phyloP scores from a whole-genome alignment of 2,888 invertebrate species.

The Zaprionus obscuricornis region DNA sequence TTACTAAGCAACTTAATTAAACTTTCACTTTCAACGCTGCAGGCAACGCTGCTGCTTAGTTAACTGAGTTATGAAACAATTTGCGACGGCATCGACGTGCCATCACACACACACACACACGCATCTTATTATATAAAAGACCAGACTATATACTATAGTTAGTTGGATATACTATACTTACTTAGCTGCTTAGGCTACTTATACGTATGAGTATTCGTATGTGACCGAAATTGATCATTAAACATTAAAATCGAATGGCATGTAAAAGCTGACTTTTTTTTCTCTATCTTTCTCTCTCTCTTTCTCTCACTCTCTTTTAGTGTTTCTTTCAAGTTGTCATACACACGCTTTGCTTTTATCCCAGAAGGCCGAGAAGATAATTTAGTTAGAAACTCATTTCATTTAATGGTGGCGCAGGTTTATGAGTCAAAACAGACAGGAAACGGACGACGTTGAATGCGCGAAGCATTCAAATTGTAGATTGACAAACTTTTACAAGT shows the following conservation, averaged over 20 bases:
- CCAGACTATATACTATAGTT: too few species aligned
- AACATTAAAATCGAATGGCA: slow-evolving; percentile 65
- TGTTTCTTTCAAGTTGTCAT: not conserved
- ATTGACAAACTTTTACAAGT: slow-evolving; percentile 69
- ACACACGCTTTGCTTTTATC: not conserved
- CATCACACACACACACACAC: not conserved
- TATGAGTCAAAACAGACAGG: slow-evolving; percentile 62
- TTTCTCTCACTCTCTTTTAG: too few species aligned
- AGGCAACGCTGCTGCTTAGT: slow-evolving; percentile 27
- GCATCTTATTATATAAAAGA: too few species aligned
- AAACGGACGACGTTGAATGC: slow-evolving; percentile 65
- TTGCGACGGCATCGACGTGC: slow-evolving; percentile 33
- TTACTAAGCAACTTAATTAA: slow-evolving; percentile 73
- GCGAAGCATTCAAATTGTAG: slow-evolving; percentile 74
- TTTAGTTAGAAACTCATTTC: slow-evolving; percentile 76
- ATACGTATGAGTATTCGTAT: slow-evolving; percentile 3
- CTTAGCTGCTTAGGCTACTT: too few species aligned
- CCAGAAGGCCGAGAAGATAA: slow-evolving; percentile 52
- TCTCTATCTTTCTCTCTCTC: not conserved
- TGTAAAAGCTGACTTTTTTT: slow-evolving; percentile 5
- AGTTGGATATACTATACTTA: not conserved
- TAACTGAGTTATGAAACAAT: slow-evolving; percentile 76
- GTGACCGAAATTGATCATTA: slow-evolving; percentile 57
- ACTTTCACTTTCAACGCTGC: slow-evolving; percentile 55
- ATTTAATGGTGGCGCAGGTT: slow-evolving; percentile 75